Conservation (phyloP, 2,113 vertebrate genomes). For the Lagopus leucura region DNA sequence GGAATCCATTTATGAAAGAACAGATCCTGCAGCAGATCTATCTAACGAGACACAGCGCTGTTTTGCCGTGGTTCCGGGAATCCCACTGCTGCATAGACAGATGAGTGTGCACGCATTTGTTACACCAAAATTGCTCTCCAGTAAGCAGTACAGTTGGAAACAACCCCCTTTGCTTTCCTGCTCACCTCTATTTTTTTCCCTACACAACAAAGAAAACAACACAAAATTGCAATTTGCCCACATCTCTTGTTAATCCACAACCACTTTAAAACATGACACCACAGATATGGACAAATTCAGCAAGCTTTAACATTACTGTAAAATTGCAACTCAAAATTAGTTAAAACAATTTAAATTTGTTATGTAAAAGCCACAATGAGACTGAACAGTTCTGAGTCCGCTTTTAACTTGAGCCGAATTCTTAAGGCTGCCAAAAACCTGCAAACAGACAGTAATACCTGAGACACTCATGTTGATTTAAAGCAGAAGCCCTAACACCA, state of each 20-base stretch:
- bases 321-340: background rate
- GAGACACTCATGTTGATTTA: background rate
- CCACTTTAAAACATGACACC: background rate
- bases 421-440: conserved; percentile 13
- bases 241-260: background rate
- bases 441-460: background rate
- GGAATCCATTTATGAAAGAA: background rate
- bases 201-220: background rate
- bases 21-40: background rate
- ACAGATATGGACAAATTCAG: background rate
- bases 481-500: background rate
- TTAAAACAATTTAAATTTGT: background rate
- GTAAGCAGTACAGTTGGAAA: background rate
- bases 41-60: background rate
- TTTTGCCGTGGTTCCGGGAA: background rate
- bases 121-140: background rate
- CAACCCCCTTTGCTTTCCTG: background rate
- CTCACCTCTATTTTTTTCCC: background rate
- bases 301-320: background rate
- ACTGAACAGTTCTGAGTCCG: background rate
- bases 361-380: background rate
- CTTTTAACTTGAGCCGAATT: background rate
- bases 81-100: background rate
- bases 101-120: background rate
- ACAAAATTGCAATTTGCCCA: background rate